Base-by-base conservation (phyloP, 2,797 vertebrate genomes). In the Acanthurus tractus region DNA sequence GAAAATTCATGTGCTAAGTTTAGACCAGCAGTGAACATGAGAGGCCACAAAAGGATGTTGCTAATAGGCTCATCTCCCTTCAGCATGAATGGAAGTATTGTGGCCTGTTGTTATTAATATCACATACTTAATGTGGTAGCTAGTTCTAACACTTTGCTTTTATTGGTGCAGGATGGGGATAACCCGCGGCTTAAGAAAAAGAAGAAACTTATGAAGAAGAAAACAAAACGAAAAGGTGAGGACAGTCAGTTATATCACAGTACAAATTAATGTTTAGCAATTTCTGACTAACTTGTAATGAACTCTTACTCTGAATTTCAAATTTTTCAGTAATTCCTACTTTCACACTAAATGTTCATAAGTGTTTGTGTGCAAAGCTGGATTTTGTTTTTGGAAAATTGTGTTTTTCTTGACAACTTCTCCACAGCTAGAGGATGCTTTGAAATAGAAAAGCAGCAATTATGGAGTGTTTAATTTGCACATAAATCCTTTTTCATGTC, bases 181-280 rank as follows among this genome's bases (percentile, higher is more conserved):
- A 71, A 65, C 65, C 14, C 70, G 15, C 85, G 85, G 11, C 87
- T 94, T 17, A 94, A 92, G 90, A 96, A 95, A 52, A 96, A 94
- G 93, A 95, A 95, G 84, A 93, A 94, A 81, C 36, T 87, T n/a
- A 90, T 94, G 90, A 96, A 95, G 81, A 96, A 95, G 83, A 95
- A 89, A 54, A 94, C 92, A 14, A 96, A 95, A 88, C 94, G 93
- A 86, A 94, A 55, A 85, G 90, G 95, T 95, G 66, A 86, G 86
- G 38, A 67, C 12, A 14, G 54, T 42, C 3, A 58, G 8, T 38
- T n/a, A 42, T 3, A 38, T 8, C 52, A 50, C 11, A 15, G 14
- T 17, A 17, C 1, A 20, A 38, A 49, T 17, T 2, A 0, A 20
- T 29, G 29, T 15, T 15, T n/a, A 58, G 11, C 4, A 3, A 4